Base-by-base conservation (phyloP, 1,140 invertebrate genomes). In the Sitophilus oryzae region DNA sequence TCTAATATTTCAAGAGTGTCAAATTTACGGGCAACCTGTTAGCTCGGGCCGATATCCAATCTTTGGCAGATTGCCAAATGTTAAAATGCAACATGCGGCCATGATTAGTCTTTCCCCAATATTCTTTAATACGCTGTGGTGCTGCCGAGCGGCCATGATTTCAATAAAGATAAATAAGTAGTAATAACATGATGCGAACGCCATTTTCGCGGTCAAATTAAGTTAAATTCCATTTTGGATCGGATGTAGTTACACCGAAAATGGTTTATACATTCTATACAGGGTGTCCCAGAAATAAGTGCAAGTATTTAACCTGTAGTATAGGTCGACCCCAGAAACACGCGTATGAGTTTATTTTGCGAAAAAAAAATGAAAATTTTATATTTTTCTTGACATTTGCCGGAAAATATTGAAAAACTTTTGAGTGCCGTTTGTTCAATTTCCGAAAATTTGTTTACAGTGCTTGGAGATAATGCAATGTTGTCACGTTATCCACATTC, bases 151-250 rank as follows among this genome's bases (percentile, higher is more conserved):
- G 40, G 40, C 45, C 53, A 49, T 44, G 53, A 56, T 56, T 56
- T 56, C 53, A 49, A 56, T 56, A 56, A 56, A 56, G 53, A 56
- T 56, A 56, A 56, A 56, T 56, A 56, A 56, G 53, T 43, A 56
- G 53, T 56, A 56, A 56, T 56, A 56, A 56, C 53, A 56, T 30
- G 53, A 56, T 56, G 46, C 40, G 45, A 49, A 45, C 53, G 36
- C 53, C 53, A 56, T 49, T 56, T 56, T 56, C 18, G 46, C 46
- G 23, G 53, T 46, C 35, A 49, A 56, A 56, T 56, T 56, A 56
- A 56, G 53, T 48, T 45, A 49, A 56, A 49, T 49, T 56, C 40
- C 53, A 49, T 49, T 56, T 56, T 49, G 44, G 45, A 49, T 23
- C 22, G 38, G 44, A 54, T 21, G 21, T 34, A 54, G 42, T 54